Evolutionary conservation across 92 coral and sea anemone species (phyloP), one percentile per base, ranked within the genome.

Genomic region (Zoanthus sansibaricus): DNA sequence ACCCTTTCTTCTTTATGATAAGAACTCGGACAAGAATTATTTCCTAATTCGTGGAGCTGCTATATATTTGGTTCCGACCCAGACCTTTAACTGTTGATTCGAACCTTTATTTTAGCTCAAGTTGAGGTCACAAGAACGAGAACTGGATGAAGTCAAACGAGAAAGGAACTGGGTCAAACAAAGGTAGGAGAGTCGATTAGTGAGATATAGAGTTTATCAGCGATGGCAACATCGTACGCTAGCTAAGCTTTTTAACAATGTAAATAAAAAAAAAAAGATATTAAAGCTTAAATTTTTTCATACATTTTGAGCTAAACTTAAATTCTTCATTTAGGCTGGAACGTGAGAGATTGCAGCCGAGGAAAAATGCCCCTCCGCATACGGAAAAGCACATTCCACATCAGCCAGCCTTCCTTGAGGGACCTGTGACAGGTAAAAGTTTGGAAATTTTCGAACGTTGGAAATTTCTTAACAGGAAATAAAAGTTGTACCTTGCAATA

Each of bases 131-230:
- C 17, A 62, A 62, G 69, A 62, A 62, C 17, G 69, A n/a, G 30
- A 62, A n/a, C n/a, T 62, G 10, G 69, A 62, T n/a, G 69, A 62
- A 1, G 69, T 62, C n/a, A 62, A 62, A 62, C 69, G 69, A 62
- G 69, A 62, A 20, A 62, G 69, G 69, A 8, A 62, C 32, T 62
- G 69, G 69, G 30, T 62, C 9, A 62, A 62, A 4, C 69, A 21
- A 62, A 62, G 69, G 69, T 62, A 62, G 69, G 69, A 18, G n/a
- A 9, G n/a, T 7, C 55, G 55, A 49, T 49, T 49, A 49, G 4
- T 49, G 5, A 7, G 55, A 49, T 49, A 7, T 6, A 49, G 55
- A 4, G 4, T 37, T 37, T 25, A 25, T 25, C 25, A 25, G 25
- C 25, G 25, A 25, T 25, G 25, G 25, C 25, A 25, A 25, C 0